These are phyloP conservation scores for Neomonachus schauinslandi DNA, from an alignment of 2,113 vertebrate species.

Conservation along the genomic window DNA sequence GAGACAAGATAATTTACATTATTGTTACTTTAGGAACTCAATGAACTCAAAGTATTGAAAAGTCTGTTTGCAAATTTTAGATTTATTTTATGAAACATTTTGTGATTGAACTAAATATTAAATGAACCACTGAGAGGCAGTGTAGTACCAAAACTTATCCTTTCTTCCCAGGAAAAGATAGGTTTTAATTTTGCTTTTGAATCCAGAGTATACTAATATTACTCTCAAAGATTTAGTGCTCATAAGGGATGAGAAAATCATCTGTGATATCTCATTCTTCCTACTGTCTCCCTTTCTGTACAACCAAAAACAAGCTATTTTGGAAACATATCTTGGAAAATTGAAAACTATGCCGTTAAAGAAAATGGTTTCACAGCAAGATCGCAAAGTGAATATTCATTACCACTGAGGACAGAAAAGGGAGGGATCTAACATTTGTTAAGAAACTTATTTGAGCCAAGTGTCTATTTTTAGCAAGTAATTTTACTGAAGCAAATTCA, in stretches of 20 bases:
- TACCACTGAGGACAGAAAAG: not conserved
- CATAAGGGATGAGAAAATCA: not conserved
- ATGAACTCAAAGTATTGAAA: not conserved
- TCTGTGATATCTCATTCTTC: not conserved
- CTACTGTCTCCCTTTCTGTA: not conserved
- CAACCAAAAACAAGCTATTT: not conserved
- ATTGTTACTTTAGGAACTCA: not conserved
- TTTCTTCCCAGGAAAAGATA: not conserved
- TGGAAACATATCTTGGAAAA: not conserved
- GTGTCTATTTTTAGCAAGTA: not conserved
- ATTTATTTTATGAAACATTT: not conserved
- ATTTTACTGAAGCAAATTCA: not conserved
- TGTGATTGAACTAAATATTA: not conserved
- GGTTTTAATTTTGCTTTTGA: not conserved
- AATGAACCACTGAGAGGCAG: conserved; percentile 50
- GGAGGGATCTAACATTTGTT: not conserved
- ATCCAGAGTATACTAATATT: not conserved
- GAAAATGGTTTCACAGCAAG: not conserved
- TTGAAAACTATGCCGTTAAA: not conserved
- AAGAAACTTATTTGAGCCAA: not conserved
- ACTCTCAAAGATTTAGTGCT: not conserved
- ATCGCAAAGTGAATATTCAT: not conserved
- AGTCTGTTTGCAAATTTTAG: not conserved
- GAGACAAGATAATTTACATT: not conserved
- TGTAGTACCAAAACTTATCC: not conserved